These are phyloP conservation scores for Apteryx owenii DNA, from an alignment of 2,113 vertebrate species.

Conservation along the genomic window DNA sequence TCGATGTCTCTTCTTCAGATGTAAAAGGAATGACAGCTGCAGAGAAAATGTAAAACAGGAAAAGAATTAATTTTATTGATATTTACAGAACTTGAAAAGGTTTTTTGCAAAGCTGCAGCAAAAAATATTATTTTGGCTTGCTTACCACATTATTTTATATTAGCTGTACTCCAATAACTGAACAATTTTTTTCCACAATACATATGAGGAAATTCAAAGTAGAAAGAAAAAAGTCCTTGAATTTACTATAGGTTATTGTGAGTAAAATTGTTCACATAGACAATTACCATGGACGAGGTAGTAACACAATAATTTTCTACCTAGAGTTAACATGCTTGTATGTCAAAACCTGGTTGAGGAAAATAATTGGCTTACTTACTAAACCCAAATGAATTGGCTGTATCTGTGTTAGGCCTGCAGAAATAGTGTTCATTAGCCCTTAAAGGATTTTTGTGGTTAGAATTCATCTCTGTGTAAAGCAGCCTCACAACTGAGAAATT, in stretches of 20 bases:
- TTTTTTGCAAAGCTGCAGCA: not conserved
- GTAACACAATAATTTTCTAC: not conserved
- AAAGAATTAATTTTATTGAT: not conserved
- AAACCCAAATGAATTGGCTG: not conserved
- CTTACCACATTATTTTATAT: not conserved
- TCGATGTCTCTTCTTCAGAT: not conserved
- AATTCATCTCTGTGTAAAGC: not conserved
- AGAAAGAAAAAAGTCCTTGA: not conserved
- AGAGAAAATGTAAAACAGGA: not conserved
- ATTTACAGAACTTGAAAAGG: not conserved
- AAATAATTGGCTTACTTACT: not conserved
- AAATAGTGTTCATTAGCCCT: not conserved
- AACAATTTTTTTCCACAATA: rapidly evolving
- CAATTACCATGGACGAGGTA: not conserved
- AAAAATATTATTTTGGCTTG: not conserved
- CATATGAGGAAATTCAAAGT: not conserved
- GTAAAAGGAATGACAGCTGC: not conserved
- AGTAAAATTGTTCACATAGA: not conserved
- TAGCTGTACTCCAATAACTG: not conserved
- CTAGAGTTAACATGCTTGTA: not conserved
- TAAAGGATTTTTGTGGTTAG: not conserved
- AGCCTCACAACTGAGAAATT: not conserved
- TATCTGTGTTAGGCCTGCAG: not conserved
- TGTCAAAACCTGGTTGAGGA: not conserved
- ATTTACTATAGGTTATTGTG: not conserved